Percentiles rank a stretch among this genome's conserved stretches.
phyloP scores from a whole-genome alignment of 2,113 vertebrate species.

The Megaceryle torquata region DNA sequence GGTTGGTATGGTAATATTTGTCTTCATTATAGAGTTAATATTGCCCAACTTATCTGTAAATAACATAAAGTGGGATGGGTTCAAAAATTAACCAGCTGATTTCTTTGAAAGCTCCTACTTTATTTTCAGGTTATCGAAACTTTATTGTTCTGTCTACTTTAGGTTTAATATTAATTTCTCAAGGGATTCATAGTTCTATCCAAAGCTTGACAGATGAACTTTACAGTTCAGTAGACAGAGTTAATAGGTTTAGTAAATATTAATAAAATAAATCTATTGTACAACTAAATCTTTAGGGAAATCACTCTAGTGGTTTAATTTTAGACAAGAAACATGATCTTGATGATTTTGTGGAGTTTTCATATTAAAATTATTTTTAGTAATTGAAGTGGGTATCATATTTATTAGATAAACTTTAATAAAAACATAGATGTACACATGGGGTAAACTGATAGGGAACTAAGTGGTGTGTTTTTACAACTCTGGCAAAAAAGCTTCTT shows the following conservation, averaged over 20 bases:
- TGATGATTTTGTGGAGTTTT: conserved; percentile 1
- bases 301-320: conserved; percentile 40
- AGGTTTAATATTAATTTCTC: neutral
- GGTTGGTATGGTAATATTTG: neutral
- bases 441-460: conserved; percentile 14
- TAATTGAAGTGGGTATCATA: conserved; percentile 51
- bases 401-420: conserved; percentile 62
- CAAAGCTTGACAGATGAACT: neutral
- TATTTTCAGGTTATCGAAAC: conserved; percentile 27
- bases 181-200: neutral
- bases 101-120: neutral
- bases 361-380: conserved; percentile 50
- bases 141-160: neutral
- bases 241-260: conserved; percentile 62
- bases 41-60: neutral
- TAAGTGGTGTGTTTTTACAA: conserved; percentile 7
- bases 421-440: conserved; percentile 7
- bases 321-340: conserved; percentile 38
- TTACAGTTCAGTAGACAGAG: conserved; percentile 1
- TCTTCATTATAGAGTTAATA: neutral
- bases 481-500: neutral
- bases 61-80: neutral
- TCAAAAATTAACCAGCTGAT: neutral
- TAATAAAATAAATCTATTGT: conserved; percentile 58
- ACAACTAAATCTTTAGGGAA: conserved; percentile 41